Base-by-base conservation (phyloP, 2,888 invertebrate genomes). In the Lasioglossum lativentre region DNA sequence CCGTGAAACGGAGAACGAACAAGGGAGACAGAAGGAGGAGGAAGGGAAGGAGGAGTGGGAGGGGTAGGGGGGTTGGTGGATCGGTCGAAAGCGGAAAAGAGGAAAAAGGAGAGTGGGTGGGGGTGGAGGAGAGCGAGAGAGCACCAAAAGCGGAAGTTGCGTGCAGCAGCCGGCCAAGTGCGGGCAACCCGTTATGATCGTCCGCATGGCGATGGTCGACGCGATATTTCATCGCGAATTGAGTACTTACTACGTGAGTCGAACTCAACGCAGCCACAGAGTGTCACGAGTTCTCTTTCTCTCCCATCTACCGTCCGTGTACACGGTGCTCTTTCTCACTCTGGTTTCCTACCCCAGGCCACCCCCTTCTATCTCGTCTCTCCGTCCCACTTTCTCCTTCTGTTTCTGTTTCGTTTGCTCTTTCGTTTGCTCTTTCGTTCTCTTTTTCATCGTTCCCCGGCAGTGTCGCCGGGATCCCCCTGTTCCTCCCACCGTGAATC, bases 191-290 rank as follows among this genome's bases (percentile, higher is more conserved):
- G 92, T 91, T 91, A 91, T 92, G 92, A 92, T 91, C 91, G 88
- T 91, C 88, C 90, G 89, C 90, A 90, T 86, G 88, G 85, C 89
- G 90, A 90, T 92, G 92, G 86, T 91, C 90, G 90, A 83, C 87
- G 90, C 90, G 89, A 93, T 93, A 93, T 93, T 92, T 93, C 93
- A 93, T 93, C 90, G 91, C 92, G 93, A 93, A 93, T 93, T 91
- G 93, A 93, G 93, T 92, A 93, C 93, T 93, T 91, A 91, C 91
- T 89, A 89, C 89, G 91, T 86, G 91, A 91, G 91, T 90, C 92
- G 90, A 93, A 91, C 90, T 91, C 91, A 92, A 92, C 92, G 90
- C 90, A 87, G 90, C 92, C 90, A 86, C 92, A 88, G 88, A 92
- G 90, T 91, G 90, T 91, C 92, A 86, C 85, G 84, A 75, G 59